These are phyloP conservation scores for Panzeria rudis DNA, from an alignment of 2,888 invertebrate genomes.

Conservation along the genomic window DNA sequence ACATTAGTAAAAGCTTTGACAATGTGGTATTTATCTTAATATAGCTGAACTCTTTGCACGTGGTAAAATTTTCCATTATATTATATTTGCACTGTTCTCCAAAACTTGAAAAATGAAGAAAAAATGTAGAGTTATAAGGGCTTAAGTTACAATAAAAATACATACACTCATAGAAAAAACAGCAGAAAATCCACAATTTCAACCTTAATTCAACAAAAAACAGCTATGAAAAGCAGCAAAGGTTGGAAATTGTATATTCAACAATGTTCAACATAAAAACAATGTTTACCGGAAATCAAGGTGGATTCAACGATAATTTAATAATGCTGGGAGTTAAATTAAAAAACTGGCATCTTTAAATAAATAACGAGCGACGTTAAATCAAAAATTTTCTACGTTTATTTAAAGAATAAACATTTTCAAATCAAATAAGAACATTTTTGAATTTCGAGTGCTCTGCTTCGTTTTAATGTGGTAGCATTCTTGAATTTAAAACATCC, in stretches of 20 bases:
- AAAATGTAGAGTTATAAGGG: no score
- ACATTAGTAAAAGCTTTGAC: no score
- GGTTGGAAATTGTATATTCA: constrained; percentile 18
- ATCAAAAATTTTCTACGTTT: constrained; percentile 2
- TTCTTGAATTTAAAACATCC: constrained; percentile 23
- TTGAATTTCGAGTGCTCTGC: not conserved
- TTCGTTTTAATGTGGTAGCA: constrained; percentile 4
- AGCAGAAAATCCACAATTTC: constrained; percentile 11
- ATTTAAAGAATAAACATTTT: constrained; percentile 18
- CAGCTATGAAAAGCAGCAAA: constrained; percentile 23
- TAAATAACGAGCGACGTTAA: not conserved
- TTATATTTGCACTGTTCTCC: no score
- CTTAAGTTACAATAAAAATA: no score
- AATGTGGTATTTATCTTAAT: no score
- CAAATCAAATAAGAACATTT: constrained; percentile 14
- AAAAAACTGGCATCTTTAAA: constrained; percentile 13
- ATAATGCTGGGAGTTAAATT: constrained; percentile 10
- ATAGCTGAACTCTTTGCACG: no score
- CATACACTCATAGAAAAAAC: constrained; percentile 16
- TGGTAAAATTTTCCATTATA: no score
- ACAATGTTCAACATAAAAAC: constrained; percentile 20
- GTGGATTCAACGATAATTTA: constrained; percentile 5
- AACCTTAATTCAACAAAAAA: constrained; percentile 10
- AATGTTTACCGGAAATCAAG: constrained; percentile 4
- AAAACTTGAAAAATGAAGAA: no score